Percentiles rank a stretch among this genome's conserved stretches.
These are phyloP conservation scores for Exaiptasia diaphana DNA, from an alignment of 64 coral and sea anemone genomes.

Conservation along the genomic window DNA sequence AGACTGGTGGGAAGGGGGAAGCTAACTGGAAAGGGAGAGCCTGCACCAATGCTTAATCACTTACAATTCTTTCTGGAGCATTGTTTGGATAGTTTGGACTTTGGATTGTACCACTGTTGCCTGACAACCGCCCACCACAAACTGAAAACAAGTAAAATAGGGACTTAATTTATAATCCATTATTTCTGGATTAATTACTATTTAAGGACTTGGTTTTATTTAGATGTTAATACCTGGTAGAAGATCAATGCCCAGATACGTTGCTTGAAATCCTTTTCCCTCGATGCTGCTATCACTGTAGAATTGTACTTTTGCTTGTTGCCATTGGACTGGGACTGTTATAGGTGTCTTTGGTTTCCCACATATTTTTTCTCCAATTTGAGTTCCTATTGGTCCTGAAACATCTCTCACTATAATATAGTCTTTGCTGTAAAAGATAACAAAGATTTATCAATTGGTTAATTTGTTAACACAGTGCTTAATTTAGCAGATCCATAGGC, in stretches of 20 bases:
- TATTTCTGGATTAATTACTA: too few species aligned
- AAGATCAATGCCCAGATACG: not conserved
- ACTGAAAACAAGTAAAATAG: too few species aligned
- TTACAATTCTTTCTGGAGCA: not conserved
- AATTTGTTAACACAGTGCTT: too few species aligned
- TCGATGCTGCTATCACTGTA: not conserved
- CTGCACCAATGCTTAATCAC: too few species aligned
- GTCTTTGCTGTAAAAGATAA: not conserved
- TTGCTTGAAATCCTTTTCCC: not conserved
- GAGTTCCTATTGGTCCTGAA: not conserved
- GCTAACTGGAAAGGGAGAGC: too few species aligned
- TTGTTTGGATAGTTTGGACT: not conserved
- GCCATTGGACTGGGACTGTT: not conserved
- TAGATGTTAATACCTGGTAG: not conserved
- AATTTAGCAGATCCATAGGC: not conserved
- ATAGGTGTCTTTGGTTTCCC: not conserved
- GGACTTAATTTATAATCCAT: too few species aligned
- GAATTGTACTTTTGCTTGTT: not conserved
- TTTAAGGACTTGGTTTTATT: too few species aligned
- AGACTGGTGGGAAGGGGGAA: too few species aligned
- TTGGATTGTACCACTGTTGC: not conserved
- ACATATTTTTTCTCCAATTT: not conserved
- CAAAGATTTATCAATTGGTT: too few species aligned
- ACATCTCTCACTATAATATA: not conserved
- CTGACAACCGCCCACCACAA: slow-evolving; percentile 2